A percentile compares a stretch with the other conserved stretches of the same genome.
phyloP scores from a whole-genome alignment of 2,888 invertebrate species.

The Quadroppia sp. region DNA sequence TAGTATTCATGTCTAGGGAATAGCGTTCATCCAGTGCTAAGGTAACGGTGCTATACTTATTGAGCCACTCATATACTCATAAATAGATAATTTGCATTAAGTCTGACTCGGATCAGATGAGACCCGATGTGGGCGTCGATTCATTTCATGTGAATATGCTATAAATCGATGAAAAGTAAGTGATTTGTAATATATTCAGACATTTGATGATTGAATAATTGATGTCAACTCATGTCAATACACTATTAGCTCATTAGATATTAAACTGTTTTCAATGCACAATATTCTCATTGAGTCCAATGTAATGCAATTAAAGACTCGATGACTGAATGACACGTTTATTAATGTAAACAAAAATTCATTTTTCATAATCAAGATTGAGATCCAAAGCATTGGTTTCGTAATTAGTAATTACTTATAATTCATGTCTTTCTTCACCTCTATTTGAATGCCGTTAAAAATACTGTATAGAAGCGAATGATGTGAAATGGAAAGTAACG shows the following conservation, averaged over 20 bases:
- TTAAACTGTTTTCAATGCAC: background rate
- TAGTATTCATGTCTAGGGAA: slow-evolving; percentile 12
- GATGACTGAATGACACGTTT: too few relatives aligned
- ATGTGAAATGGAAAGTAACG: slow-evolving; percentile 21
- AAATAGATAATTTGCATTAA: slow-evolving; percentile 15
- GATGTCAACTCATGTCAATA: slow-evolving; percentile 4
- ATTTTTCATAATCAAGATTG: too few relatives aligned
- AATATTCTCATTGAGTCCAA: background rate
- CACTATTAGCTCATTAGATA: background rate
- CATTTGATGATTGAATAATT: background rate
- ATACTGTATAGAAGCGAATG: background rate
- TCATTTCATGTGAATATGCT: background rate
- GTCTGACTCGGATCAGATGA: background rate
- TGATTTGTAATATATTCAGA: background rate
- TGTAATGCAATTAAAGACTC: background rate
- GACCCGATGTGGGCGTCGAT: background rate
- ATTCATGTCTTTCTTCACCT: background rate
- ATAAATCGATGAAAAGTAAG: background rate
- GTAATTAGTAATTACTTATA: background rate
- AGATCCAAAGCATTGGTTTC: too few relatives aligned
- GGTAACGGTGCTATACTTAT: background rate
- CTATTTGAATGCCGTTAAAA: background rate
- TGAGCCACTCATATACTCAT: slow-evolving; percentile 9
- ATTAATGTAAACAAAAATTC: too few relatives aligned
- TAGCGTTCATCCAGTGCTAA: background rate